Conservation (phyloP, 2,888 invertebrate species). For the Saturnia japonica region DNA sequence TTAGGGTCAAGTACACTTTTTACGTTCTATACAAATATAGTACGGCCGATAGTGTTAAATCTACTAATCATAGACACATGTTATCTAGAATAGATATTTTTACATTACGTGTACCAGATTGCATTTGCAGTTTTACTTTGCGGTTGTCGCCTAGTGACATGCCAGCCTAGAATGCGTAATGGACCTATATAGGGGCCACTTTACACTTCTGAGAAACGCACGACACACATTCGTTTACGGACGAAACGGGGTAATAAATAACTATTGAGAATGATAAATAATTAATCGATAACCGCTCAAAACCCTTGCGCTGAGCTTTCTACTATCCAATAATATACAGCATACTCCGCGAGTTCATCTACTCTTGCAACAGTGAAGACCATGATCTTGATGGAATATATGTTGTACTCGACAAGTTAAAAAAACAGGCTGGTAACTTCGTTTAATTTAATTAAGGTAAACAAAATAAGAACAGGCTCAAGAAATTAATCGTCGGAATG, state of each 20-base stretch:
- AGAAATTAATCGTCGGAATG: too few species aligned
- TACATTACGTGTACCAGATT: not conserved
- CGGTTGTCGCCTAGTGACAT: not conserved
- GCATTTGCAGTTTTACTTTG: not conserved
- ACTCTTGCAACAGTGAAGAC: not conserved
- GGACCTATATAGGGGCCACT: conserved; percentile 1
- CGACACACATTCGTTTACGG: conserved; percentile 8
- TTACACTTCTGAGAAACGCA: conserved; percentile 1
- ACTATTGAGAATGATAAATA: not conserved
- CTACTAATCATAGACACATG: not conserved
- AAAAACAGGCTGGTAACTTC: not conserved
- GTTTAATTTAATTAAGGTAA: too few species aligned
- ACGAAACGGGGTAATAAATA: not conserved
- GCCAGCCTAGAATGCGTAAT: conserved; percentile 11
- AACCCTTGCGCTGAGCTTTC: not conserved
- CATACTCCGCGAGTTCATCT: not conserved
- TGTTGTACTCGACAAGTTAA: not conserved
- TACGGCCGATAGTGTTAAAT: not conserved
- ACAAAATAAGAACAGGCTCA: too few species aligned
- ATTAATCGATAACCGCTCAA: conserved; percentile 2
- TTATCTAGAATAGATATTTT: not conserved
- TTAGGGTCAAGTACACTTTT: not conserved
- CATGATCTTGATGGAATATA: not conserved
- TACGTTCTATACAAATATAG: not conserved
- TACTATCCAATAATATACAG: not conserved